Conservation (phyloP, 2,113 vertebrate species). For the Canis aureus region DNA sequence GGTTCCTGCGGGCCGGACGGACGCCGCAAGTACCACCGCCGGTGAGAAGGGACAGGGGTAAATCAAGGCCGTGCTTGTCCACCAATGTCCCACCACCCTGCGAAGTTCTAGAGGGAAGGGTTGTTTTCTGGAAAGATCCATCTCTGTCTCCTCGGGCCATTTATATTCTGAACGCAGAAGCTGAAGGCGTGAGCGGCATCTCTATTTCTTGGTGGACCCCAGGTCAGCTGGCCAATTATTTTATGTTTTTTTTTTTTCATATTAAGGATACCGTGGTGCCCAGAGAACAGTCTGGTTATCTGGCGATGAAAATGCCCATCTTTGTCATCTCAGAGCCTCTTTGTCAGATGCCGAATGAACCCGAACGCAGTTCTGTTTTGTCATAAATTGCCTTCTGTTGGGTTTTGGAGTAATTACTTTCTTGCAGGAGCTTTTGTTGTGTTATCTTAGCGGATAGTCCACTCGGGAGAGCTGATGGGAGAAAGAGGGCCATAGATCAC, state of each 20-base stretch:
- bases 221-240: background rate
- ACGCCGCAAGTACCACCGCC: accelerated
- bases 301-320: background rate
- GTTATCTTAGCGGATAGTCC: constrained; percentile 11
- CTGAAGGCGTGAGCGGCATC: constrained; percentile 1
- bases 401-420: constrained; percentile 51
- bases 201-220: background rate
- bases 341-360: constrained; percentile 32
- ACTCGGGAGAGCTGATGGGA: background rate
- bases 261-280: background rate
- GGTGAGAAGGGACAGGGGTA: background rate
- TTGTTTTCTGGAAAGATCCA: background rate
- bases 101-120: background rate
- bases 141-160: constrained; percentile 40
- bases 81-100: accelerated
- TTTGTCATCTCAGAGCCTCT: background rate
- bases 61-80: background rate
- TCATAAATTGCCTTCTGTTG: constrained; percentile 58
- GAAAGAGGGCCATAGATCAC: constrained; percentile 24
- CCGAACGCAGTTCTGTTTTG: background rate
- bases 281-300: background rate
- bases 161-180: background rate
- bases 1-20: accelerated
- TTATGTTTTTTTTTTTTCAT: background rate
- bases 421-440: background rate